Conservation (phyloP, 2,113 vertebrate genomes). For the Chamaea fasciata region DNA sequence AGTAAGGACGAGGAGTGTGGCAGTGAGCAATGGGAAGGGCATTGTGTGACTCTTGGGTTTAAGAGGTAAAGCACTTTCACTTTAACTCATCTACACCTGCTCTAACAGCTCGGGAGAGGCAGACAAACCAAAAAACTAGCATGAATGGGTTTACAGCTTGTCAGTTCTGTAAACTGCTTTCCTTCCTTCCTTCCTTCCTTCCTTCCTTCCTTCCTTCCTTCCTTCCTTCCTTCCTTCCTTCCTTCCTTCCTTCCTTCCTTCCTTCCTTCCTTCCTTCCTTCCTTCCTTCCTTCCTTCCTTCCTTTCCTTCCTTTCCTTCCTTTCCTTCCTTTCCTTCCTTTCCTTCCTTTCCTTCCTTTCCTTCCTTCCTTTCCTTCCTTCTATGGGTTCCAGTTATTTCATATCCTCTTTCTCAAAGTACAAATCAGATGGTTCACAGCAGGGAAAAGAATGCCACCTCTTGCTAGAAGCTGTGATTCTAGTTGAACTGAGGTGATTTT, state of each 20-base stretch:
- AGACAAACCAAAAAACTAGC: background rate
- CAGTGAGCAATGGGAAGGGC: accelerated
- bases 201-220: background rate
- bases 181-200: background rate
- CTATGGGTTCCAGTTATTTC: background rate
- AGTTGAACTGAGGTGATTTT: background rate
- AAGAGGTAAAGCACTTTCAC: background rate
- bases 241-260: background rate
- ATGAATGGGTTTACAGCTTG: background rate
- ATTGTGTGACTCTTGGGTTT: accelerated
- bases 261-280: too few species aligned
- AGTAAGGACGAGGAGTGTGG: accelerated
- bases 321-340: too few species aligned
- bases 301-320: background rate
- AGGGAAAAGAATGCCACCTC: background rate
- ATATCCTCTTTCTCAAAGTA: background rate
- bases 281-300: background rate
- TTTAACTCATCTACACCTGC: too few species aligned
- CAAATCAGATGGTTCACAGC: background rate
- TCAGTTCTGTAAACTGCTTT: background rate
- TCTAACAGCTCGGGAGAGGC: background rate
- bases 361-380: background rate
- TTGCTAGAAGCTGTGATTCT: background rate
- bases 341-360: background rate
- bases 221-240: background rate